Conservation (phyloP, 2,113 vertebrate genomes). For the Malurus alboscapulatus region DNA sequence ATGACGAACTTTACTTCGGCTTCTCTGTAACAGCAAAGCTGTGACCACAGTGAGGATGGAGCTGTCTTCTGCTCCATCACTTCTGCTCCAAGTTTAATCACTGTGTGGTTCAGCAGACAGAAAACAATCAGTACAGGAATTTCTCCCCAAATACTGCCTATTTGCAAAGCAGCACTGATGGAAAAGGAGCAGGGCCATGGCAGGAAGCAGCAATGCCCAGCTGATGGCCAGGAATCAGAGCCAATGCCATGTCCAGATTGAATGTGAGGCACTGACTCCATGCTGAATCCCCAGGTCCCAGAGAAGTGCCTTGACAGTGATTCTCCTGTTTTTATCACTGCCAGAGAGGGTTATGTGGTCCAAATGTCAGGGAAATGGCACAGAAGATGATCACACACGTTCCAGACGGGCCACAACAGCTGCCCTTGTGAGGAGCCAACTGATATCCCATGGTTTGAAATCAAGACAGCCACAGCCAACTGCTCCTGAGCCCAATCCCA, state of each 20-base stretch:
- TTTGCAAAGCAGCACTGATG: not conserved
- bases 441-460: constrained; percentile 35
- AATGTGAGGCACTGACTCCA: not conserved
- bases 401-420: constrained; percentile 44
- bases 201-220: not conserved
- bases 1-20: not conserved
- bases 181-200: not conserved
- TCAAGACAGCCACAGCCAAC: not conserved
- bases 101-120: not conserved
- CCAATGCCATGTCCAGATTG: accelerated
- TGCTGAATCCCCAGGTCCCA: not conserved
- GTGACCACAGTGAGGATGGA: not conserved
- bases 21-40: not conserved
- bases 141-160: not conserved
- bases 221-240: not conserved
- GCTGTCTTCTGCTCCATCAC: not conserved
- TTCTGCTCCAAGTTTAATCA: not conserved
- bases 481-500: not conserved
- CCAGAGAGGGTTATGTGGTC: not conserved
- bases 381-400: not conserved
- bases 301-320: not conserved
- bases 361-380: constrained; percentile 34
- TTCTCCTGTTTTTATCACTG: not conserved
- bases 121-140: not conserved
- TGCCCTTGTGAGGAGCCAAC: constrained; percentile 31